These are phyloP conservation scores for Cyclopterus lumpus DNA, from an alignment of 2,797 vertebrate genomes.

Conservation along the genomic window DNA sequence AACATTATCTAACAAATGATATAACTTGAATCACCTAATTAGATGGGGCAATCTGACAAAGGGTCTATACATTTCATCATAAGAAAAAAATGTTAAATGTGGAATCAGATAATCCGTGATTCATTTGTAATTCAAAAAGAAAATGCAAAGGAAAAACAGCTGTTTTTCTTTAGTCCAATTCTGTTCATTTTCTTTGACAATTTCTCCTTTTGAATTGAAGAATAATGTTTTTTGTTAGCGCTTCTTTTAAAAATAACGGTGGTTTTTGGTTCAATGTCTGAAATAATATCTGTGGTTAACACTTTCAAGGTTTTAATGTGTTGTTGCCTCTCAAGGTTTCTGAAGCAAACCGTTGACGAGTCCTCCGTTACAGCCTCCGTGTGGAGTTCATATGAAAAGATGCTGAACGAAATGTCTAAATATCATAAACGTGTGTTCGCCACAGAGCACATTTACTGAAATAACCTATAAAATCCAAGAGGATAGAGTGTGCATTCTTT, in stretches of 20 bases:
- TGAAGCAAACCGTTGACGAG: background rate
- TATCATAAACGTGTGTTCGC: no score
- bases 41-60: constrained; percentile 71
- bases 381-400: background rate
- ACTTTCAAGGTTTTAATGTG: background rate
- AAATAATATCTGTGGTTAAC: background rate
- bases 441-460: no score
- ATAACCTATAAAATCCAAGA: background rate
- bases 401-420: no score
- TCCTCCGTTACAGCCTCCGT: background rate
- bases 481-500: background rate
- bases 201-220: background rate
- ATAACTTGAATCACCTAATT: constrained; percentile 79
- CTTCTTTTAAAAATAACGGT: background rate
- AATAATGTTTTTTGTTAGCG: background rate
- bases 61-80: constrained; percentile 57
- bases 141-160: background rate
- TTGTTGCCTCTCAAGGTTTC: background rate
- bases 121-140: background rate
- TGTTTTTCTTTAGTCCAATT: background rate
- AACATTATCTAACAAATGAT: constrained; percentile 81
- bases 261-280: background rate
- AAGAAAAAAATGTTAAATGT: constrained; percentile 29
- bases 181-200: background rate
- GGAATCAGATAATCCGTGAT: background rate